Base-by-base conservation (phyloP, 2,113 vertebrate species). In the Oncorhynchus gorbuscha region DNA sequence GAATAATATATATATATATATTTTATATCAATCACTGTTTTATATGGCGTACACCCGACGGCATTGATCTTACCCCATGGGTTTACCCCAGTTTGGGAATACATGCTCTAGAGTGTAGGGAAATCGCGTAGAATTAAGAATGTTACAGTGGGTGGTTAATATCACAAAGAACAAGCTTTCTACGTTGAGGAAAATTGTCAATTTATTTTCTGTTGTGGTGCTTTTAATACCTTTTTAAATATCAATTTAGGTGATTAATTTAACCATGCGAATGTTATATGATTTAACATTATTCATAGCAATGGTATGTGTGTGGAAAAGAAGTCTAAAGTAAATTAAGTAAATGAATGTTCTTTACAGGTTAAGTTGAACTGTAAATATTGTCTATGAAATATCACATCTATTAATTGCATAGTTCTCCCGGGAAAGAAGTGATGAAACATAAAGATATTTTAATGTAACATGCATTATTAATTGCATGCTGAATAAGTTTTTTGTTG, bases 221-320 rank as follows among this genome's bases (percentile, higher is more conserved):
- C 24, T 79, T 82, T 81, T 48, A 69, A 69, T 69, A 74, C 83
- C 76, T 84, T 84, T 75, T 69, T 62, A n/a, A 76, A 76, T 69
- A 75, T 69, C 39, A 48, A 78, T 82, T 90, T 81, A 75, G n/a
- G 45, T 64, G 72, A 85, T 80, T 81, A 78, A 79, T 61, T 87
- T 83, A 89, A 74, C 81, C 87, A 83, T 79, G 82, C 24, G 45
- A 72, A 49, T 80, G 79, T 83, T 58, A 85, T 71, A 85, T 83
- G 88, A 92, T 91, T 86, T 81, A 30, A 16, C 79, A 87, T 90
- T 87, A 84, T 76, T 89, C 80, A 87, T 74, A 76, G 70, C 20
- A 68, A 73, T 67, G 72, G 72, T 76, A 70, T 1, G 39, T 62
- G 3, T 39, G 14, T 28, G 8, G 39, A 64, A 72, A 74, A 76